Evolutionary conservation across 2,113 vertebrate genomes (phyloP).

Genomic region (Festucalex cinctus): DNA sequence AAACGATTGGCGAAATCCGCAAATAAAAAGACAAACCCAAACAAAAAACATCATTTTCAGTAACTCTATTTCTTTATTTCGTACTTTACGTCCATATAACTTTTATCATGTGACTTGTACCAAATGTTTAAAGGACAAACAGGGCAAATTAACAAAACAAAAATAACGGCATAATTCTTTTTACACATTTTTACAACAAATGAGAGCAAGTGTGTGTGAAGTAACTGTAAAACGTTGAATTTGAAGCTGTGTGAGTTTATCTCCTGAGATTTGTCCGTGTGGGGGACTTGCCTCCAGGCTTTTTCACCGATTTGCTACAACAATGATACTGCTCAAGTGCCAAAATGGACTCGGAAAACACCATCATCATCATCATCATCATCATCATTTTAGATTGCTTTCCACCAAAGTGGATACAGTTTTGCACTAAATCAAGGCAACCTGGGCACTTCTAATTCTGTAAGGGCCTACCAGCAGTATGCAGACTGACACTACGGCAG

Average conservation of each 20-base stretch:
- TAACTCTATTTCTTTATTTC: slow-evolving; percentile 66
- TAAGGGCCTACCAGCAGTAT: background rate
- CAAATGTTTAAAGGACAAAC: slow-evolving; percentile 56
- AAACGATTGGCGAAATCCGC: too few species aligned
- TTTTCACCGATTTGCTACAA: background rate
- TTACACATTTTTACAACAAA: slow-evolving; percentile 64
- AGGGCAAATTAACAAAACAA: slow-evolving; percentile 39
- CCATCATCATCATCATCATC: background rate
- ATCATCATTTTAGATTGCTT: background rate
- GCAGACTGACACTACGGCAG: too few species aligned
- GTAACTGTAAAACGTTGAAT: slow-evolving; percentile 14
- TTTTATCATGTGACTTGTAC: slow-evolving; percentile 65
- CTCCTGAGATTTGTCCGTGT: slow-evolving; percentile 69
- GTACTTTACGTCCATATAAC: slow-evolving; percentile 68
- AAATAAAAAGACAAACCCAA: background rate
- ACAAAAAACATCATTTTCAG: slow-evolving; percentile 13
- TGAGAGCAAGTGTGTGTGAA: slow-evolving; percentile 20
- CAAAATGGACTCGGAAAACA: background rate
- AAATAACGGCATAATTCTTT: slow-evolving; percentile 70
- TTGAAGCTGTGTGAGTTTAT: slow-evolving; percentile 52
- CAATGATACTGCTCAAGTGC: background rate
- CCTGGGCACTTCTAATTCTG: background rate
- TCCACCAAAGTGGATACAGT: background rate
- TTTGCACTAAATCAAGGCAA: background rate
- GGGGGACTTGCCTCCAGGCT: slow-evolving; percentile 8